Conservation (phyloP, 1,140 invertebrate species). For the Bicyclus anynana region DNA sequence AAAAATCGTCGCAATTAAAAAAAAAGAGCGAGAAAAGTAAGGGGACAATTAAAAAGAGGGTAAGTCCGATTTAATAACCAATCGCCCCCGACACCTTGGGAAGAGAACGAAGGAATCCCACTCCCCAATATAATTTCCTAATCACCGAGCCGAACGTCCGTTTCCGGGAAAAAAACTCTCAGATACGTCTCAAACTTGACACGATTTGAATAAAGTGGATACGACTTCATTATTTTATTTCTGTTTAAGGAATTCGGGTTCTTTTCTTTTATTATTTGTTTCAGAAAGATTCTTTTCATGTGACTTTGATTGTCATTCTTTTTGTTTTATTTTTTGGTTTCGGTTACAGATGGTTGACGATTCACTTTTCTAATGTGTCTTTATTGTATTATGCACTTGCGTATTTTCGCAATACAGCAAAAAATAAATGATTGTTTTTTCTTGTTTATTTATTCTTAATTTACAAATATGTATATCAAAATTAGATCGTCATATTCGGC, state of each 20-base stretch:
- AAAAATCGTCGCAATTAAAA: slow-evolving; percentile 14
- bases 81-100: slow-evolving; percentile 53
- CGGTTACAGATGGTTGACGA: no score
- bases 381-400: no score
- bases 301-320: no score
- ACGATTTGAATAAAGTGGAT: slow-evolving; percentile 49
- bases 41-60: slow-evolving; percentile 64
- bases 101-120: slow-evolving; percentile 52
- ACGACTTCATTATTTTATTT: slow-evolving; percentile 16
- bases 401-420: no score
- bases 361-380: no score
- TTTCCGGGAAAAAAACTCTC: slow-evolving; percentile 59
- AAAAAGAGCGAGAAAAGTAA: no score
- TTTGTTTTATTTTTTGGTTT: no score
- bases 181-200: slow-evolving; percentile 47
- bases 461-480: no score
- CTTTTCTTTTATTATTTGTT: neutral
- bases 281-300: no score
- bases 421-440: no score
- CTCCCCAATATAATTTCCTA: slow-evolving; percentile 73
- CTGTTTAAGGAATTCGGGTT: neutral
- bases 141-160: slow-evolving; percentile 68
- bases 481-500: no score
- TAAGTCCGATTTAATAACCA: slow-evolving; percentile 73
- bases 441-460: no score